These are phyloP conservation scores for Karalla daura DNA, from an alignment of 2,797 vertebrate genomes.

Conservation along the genomic window DNA sequence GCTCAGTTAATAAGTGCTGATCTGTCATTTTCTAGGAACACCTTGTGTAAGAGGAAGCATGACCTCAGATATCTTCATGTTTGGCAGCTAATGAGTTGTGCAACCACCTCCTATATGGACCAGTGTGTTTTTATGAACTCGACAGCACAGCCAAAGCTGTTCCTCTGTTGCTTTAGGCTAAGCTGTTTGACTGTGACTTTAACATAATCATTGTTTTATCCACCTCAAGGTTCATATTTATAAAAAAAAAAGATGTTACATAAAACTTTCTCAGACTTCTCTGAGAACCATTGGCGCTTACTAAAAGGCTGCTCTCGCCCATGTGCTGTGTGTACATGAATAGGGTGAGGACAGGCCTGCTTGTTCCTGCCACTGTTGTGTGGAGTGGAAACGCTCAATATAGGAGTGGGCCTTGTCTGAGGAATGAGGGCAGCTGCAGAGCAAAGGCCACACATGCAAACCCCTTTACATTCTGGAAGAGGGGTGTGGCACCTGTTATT, in stretches of 20 bases:
- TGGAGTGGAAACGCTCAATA: conserved; percentile 30
- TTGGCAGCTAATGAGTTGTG: conserved; percentile 20
- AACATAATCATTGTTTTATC: not conserved
- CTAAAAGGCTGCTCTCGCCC: not conserved
- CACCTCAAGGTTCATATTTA: not conserved
- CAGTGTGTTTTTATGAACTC: conserved; percentile 12
- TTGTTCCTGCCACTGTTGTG: conserved; percentile 29
- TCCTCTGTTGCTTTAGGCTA: not conserved
- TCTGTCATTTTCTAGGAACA: not conserved
- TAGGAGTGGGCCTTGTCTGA: conserved; percentile 15
- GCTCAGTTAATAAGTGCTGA: not conserved
- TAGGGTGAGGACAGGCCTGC: conserved; percentile 15
- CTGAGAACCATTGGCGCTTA: not conserved
- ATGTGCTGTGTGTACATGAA: not conserved
- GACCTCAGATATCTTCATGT: conserved; percentile 6
- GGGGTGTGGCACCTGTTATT: conserved; percentile 35
- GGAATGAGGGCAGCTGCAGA: conserved; percentile 69
- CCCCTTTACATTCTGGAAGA: conserved; percentile 13
- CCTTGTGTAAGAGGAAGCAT: conserved; percentile 26
- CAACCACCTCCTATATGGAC: conserved; percentile 21
- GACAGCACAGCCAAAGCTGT: not conserved
- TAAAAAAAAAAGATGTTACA: not conserved
- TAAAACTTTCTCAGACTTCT: not conserved
- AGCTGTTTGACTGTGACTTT: not conserved
- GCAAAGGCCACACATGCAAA: conserved; percentile 38